phyloP scores from a whole-genome alignment of 2,888 invertebrate species.

The Pammene fasciana region DNA sequence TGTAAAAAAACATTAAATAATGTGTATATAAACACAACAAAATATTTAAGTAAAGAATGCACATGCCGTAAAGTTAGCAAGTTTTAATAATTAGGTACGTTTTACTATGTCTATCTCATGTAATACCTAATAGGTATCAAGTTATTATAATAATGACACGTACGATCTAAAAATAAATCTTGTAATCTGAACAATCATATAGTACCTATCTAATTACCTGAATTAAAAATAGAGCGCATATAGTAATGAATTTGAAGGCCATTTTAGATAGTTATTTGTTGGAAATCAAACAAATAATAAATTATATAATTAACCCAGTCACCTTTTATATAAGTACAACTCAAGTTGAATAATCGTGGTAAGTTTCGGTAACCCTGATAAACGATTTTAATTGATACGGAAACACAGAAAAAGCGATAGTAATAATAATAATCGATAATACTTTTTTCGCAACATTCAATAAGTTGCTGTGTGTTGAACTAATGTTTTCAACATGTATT shows the following conservation, averaged over 20 bases:
- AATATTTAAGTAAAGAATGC: background rate
- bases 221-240: slow-evolving; percentile 21
- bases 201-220: slow-evolving; percentile 13
- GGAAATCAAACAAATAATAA: slow-evolving; percentile 2
- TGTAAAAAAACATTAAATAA: background rate
- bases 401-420: background rate
- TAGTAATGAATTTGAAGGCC: slow-evolving; percentile 15
- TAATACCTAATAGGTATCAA: background rate
- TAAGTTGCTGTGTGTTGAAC: background rate
- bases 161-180: background rate
- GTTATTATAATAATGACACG: background rate
- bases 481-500: slow-evolving; percentile 19
- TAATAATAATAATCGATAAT: slow-evolving; percentile 4
- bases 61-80: background rate
- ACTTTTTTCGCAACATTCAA: background rate
- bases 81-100: background rate
- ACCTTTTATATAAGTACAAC: slow-evolving; percentile 13
- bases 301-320: background rate
- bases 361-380: slow-evolving; percentile 5
- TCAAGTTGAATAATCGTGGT: slow-evolving; percentile 9
- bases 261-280: slow-evolving; percentile 7
- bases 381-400: background rate
- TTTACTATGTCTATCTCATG: background rate
- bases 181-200: background rate
- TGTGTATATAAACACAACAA: background rate